Base-by-base conservation (phyloP, 2,113 vertebrate genomes). In the Hippocampus barbouri region DNA sequence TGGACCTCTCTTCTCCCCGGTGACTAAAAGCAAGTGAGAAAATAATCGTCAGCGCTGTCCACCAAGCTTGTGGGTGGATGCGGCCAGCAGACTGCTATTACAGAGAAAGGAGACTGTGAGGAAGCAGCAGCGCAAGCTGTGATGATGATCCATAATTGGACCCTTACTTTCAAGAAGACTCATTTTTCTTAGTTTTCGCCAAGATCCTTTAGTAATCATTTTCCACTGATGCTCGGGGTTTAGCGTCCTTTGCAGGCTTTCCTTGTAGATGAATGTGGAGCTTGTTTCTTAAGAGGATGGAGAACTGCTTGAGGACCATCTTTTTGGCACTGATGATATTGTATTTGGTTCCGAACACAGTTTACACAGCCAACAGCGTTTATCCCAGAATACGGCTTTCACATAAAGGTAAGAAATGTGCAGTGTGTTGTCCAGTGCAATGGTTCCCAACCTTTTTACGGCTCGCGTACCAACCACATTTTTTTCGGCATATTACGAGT, bases 301-400 rank as follows among this genome's bases (percentile, higher is more conserved):
- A 66, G 72, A 74, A 68, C 72, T 74, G 76, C 66, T 49, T 49
- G 15, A 72, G 71, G 83, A 81, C 66, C 74, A 70, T 72, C 69
- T 76, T 54, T 83, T 72, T 76, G 78, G 79, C 77, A 14, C 43
- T 83, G 69, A 83, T 88, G 84, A 79, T 88, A 73, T 70, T 88
- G 71, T 78, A 47, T 76, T 43, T 85, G 25, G 53, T 67, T 73
- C 56, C 78, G 77, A 76, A 74, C 49, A 70, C 69, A 34, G 69
- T 78, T 71, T 79, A 73, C 63, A 41, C 85, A 40, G 84, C 78
- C 14, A 73, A 77, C 43, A 85, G 78, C 78, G 69, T 83, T 78
- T 84, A 90, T 41, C 90, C 90, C 15, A 87, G 90, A 71, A 90
- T 91, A 84, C 80, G 89, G 18, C 87, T 91, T 74, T 88, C 90